Conservation (phyloP, 2,888 invertebrate genomes). For the Pseudococcus viburni region DNA sequence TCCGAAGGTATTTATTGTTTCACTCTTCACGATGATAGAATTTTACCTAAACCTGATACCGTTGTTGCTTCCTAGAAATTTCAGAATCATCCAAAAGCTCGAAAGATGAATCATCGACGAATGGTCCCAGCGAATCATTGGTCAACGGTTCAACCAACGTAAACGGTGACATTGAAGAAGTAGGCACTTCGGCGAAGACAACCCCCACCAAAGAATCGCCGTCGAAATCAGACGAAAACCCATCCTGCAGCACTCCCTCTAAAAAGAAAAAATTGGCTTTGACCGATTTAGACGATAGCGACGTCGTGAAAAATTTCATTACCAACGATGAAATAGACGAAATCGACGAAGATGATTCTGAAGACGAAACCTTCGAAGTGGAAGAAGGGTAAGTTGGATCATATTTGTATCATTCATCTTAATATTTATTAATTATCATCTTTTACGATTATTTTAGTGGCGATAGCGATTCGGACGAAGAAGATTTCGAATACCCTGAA, state of each 20-base stretch:
- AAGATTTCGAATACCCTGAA: constrained; percentile 67
- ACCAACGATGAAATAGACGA: constrained; percentile 62
- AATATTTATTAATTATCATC: background rate
- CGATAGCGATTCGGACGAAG: constrained; percentile 70
- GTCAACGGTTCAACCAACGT: constrained; percentile 39
- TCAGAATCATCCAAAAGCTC: constrained; percentile 21
- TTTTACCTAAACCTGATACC: background rate
- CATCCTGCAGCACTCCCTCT: background rate
- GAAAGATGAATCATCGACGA: background rate
- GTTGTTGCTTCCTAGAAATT: background rate
- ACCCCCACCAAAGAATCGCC: background rate
- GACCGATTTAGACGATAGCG: constrained; percentile 52
- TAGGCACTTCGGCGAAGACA: background rate
- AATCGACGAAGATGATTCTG: constrained; percentile 66
- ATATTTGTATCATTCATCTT: background rate
- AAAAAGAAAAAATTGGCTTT: constrained; percentile 63
- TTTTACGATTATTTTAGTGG: constrained; percentile 68
- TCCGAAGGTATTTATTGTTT: constrained; percentile 17
- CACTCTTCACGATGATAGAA: background rate
- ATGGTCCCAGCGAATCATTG: background rate
- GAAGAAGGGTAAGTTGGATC: constrained; percentile 55
- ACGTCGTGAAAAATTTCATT: constrained; percentile 60
- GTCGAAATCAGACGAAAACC: no score
- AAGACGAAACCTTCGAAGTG: constrained; percentile 67
- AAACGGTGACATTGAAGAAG: constrained; percentile 53